These are phyloP conservation scores for Toxostoma redivivum DNA, from an alignment of 2,113 vertebrate genomes.

Conservation along the genomic window DNA sequence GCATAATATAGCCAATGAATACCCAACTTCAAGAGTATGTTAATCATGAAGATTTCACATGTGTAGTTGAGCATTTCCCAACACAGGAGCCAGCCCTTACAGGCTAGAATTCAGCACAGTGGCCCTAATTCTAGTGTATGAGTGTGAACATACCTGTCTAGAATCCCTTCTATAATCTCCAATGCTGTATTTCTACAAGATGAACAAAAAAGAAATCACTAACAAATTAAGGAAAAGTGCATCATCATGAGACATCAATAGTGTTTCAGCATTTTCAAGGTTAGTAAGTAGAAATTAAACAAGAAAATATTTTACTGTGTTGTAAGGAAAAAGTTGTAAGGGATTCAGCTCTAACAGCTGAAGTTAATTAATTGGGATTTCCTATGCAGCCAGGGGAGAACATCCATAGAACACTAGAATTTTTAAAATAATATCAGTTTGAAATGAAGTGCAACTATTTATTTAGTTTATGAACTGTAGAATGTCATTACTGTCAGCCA, in stretches of 20 bases:
- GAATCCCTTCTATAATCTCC: background rate
- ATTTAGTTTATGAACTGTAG: constrained; percentile 9
- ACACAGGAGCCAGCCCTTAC: background rate
- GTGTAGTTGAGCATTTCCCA: background rate
- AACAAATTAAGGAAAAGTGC: background rate
- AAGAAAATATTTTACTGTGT: background rate
- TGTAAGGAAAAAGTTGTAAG: background rate
- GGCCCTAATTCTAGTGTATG: background rate
- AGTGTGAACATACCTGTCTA: background rate
- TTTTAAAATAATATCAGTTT: background rate
- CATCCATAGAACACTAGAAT: background rate
- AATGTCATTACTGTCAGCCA: background rate
- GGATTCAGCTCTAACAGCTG: background rate
- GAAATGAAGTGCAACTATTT: constrained; percentile 34
- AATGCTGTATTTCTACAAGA: background rate
- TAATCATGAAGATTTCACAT: background rate
- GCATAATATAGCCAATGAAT: background rate
- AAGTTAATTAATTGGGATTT: constrained; percentile 44
- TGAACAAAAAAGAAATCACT: background rate
- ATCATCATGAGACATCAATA: constrained; percentile 15
- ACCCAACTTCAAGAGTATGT: background rate
- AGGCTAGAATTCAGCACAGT: background rate
- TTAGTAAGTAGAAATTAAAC: constrained; percentile 23
- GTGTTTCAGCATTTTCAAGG: constrained; percentile 21
- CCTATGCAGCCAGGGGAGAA: background rate